A percentile compares a stretch with the other conserved stretches of the same genome.
These are phyloP conservation scores for Aphaenogaster rudis DNA, from an alignment of 1,140 invertebrate genomes.

Conservation along the genomic window DNA sequence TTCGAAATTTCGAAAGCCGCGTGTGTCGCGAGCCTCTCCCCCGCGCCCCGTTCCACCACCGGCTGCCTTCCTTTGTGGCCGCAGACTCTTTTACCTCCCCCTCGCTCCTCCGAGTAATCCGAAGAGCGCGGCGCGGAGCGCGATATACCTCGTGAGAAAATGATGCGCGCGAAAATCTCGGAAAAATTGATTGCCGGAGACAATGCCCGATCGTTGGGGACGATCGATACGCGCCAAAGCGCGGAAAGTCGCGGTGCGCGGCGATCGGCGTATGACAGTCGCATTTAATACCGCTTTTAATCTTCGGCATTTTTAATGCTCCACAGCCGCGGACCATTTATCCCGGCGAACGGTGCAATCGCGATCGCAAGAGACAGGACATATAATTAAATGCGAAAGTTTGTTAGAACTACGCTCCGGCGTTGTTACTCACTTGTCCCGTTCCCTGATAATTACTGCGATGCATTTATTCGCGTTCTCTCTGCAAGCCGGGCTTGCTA, in stretches of 20 bases:
- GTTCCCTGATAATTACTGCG: slow-evolving; percentile 58
- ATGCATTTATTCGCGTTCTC: slow-evolving; percentile 65
- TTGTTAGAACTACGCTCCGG: slow-evolving; percentile 54
- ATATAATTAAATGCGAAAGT: slow-evolving; percentile 65
- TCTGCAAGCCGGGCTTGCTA: slow-evolving; percentile 26
- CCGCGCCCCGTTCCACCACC: neutral
- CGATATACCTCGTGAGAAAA: neutral
- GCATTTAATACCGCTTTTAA: slow-evolving; percentile 47
- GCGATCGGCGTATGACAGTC: slow-evolving; percentile 18
- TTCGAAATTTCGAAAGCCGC: slow-evolving; percentile 61
- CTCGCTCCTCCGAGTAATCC: neutral
- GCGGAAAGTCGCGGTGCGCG: neutral
- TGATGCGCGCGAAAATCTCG: neutral
- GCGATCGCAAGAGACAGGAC: slow-evolving; percentile 54
- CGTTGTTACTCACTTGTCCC: slow-evolving; percentile 62
- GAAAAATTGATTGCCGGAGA: slow-evolving; percentile 21
- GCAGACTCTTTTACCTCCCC: neutral
- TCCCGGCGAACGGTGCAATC: slow-evolving; percentile 41
- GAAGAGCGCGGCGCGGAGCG: neutral
- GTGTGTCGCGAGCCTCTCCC: slow-evolving; percentile 2
- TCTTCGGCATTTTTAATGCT: slow-evolving; percentile 54
- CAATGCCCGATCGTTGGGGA: neutral
- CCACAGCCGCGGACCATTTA: slow-evolving; percentile 39
- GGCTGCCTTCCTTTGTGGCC: neutral
- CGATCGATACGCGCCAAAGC: neutral